Evolutionary conservation across 2,888 invertebrate genomes (phyloP), one percentile per base, ranked within the genome.

Genomic region (Tenthredo livida): DNA sequence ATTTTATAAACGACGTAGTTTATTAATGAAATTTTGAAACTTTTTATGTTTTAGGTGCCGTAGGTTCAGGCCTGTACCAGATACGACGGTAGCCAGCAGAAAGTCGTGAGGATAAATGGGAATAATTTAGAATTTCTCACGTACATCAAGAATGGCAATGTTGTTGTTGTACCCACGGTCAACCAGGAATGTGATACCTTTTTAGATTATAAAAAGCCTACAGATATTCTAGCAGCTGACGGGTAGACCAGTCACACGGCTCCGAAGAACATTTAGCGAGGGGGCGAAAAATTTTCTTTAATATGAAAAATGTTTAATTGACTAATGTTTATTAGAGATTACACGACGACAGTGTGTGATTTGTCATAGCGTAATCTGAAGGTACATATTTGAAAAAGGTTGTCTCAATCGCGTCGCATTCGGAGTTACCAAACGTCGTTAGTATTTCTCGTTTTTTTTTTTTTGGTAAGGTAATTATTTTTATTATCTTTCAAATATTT

Each of bases 21-120:
- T 37, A 40, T 37, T 80, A 80, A 80, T 80, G 33, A 77, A 54
- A 80, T n/a, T 61, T 61, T 61, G n/a, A 0, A 40, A 47, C 15
- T 33, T 1, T 29, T 40, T 3, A 50, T 87, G 86, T 90, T 90
- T 10, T 88, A 93, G 93, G 88, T 93, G 93, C 87, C 92, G 93
- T 86, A 91, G 93, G 90, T 93, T 92, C 90, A 91, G 92, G 89
- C 93, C 93, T 87, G 91, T 93, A 89, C 92, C 92, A 84, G 93
- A 93, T 85, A 89, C 90, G 87, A 90, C 92, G 85, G 90, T 93
- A 90, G 89, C 90, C 86, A 91, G 91, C 89, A 90, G 90, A 89
- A 92, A 93, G 87, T 92, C 93, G 93, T 93, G 93, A 93, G 92
- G 89, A 86, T 91, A 89, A 89, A 87, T 88, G 85, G 61, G 87